phyloP scores from a whole-genome alignment of 2,797 vertebrate species.

The Oreochromis mossambicus region DNA sequence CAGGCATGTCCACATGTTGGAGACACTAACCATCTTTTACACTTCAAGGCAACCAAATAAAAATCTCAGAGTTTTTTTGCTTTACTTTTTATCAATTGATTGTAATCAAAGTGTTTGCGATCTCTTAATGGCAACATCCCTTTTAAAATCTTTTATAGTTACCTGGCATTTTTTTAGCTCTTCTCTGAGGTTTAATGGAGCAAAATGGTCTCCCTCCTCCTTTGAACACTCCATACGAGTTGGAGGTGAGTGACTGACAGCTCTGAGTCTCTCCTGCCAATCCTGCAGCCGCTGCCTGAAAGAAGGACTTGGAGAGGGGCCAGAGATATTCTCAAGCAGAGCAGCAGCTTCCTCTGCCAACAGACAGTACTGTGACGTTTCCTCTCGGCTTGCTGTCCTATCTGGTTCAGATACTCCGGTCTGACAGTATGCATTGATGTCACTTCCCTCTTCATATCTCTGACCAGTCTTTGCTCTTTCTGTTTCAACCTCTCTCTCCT shows the following conservation, averaged over 20 bases:
- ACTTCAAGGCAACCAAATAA: not conserved
- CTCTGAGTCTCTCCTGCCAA: constrained; percentile 77
- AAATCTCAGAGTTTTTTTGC: not conserved
- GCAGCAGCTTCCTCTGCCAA: constrained; percentile 79
- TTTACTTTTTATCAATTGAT: not conserved
- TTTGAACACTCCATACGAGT: constrained; percentile 10
- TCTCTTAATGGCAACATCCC: not conserved
- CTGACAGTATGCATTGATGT: constrained; percentile 49
- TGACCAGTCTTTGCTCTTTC: constrained; percentile 62
- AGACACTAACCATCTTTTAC: not conserved
- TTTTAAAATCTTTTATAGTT: not conserved
- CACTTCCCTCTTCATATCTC: constrained; percentile 28
- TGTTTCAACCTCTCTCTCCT: constrained; percentile 55
- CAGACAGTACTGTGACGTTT: constrained; percentile 65
- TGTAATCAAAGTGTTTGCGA: not conserved
- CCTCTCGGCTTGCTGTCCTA: constrained; percentile 61
- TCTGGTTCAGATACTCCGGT: constrained; percentile 41
- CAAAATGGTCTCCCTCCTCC: constrained; percentile 55
- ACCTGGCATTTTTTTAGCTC: constrained; percentile 86
- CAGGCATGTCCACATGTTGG: not conserved
- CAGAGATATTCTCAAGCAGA: constrained; percentile 75
- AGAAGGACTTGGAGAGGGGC: constrained; percentile 46
- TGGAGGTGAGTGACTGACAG: constrained; percentile 58
- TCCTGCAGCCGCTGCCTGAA: constrained; percentile 74
- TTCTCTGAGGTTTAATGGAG: constrained; percentile 75